Percentiles rank a stretch among this genome's conserved stretches.
phyloP scores from a whole-genome alignment of 64 coral and sea anemone genomes.

The Stylophora pistillata region DNA sequence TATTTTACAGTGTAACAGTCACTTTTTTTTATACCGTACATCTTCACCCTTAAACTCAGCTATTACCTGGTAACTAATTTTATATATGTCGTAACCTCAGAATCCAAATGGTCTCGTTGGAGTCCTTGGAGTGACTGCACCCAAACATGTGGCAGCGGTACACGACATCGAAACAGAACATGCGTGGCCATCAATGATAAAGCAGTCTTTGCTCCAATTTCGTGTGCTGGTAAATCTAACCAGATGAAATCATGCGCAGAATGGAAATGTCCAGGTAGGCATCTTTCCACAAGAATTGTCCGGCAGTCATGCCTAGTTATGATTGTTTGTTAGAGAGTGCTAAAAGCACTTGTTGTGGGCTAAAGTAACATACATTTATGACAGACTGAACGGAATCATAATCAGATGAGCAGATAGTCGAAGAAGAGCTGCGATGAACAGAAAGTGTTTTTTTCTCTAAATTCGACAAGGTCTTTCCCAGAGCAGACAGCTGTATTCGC shows the following conservation, averaged over 20 bases:
- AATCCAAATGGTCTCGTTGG: conserved; percentile 25
- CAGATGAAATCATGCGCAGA: conserved; percentile 5
- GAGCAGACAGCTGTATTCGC: no score
- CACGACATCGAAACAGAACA: background rate
- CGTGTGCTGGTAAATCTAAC: conserved; percentile 31
- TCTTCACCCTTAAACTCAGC: background rate
- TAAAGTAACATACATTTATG: no score
- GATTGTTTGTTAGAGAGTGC: no score
- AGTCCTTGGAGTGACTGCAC: conserved; percentile 29
- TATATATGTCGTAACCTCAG: background rate
- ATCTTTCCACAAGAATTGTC: no score
- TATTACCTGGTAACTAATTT: background rate
- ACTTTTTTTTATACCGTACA: background rate
- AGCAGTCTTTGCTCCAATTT: background rate
- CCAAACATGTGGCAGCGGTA: conserved; percentile 19
- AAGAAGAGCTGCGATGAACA: no score
- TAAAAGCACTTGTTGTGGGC: no score
- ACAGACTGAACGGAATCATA: no score
- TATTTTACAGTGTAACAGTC: no score
- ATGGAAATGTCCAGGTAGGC: conserved; percentile 29
- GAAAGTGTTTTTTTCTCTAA: no score
- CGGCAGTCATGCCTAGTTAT: no score
- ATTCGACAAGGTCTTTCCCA: no score
- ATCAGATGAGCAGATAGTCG: no score
- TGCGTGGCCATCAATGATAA: background rate